Conservation (phyloP, 2,113 vertebrate species). For the Garra rufa region DNA sequence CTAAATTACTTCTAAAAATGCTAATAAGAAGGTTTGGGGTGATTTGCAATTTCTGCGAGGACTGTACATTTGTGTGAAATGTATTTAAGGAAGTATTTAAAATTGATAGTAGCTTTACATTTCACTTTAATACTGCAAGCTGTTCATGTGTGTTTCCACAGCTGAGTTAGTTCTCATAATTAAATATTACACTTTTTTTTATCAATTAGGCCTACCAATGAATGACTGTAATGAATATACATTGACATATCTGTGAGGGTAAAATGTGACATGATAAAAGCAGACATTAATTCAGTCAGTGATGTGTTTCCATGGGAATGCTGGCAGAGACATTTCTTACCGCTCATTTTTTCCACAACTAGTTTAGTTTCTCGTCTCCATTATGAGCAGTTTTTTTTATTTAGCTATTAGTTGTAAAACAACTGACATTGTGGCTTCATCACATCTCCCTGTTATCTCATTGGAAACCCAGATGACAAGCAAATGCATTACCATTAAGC, state of each 20-base stretch:
- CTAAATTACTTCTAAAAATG: too few relatives aligned
- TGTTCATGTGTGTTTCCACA: not conserved
- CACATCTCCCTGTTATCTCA: constrained; percentile 23
- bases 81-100: too few relatives aligned
- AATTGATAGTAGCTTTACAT: not conserved
- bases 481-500: constrained; percentile 35
- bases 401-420: constrained; percentile 33
- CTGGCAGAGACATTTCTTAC: constrained; percentile 5
- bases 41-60: too few relatives aligned
- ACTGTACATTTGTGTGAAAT: too few relatives aligned
- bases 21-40: not conserved
- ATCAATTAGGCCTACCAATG: not conserved
- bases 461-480: constrained; percentile 35
- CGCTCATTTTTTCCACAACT: not conserved
- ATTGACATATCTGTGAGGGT: not conserved
- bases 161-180: not conserved
- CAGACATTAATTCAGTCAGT: constrained; percentile 42
- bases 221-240: constrained; percentile 22
- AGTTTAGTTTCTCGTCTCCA: not conserved
- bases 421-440: not conserved
- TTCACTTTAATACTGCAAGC: not conserved
- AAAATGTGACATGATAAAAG: constrained; percentile 40
- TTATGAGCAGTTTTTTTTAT: constrained; percentile 6
- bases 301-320: constrained; percentile 40
- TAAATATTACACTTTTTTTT: not conserved